Percentiles rank a stretch among this genome's conserved stretches.
Evolutionary conservation across 2,113 vertebrate species (phyloP).

Genomic region (Axis porcinus): DNA sequence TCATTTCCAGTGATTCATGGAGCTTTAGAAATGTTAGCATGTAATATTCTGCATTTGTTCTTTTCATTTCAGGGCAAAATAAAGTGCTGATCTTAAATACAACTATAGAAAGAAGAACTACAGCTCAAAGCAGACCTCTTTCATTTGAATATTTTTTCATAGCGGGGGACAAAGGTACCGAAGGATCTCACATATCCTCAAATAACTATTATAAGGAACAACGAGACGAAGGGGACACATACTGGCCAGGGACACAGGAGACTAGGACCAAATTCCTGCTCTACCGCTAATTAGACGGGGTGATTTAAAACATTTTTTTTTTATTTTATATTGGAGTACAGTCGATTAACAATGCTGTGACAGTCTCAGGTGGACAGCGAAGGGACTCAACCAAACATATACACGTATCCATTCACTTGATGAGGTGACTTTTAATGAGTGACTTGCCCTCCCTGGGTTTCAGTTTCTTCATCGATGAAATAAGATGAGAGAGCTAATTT

Average conservation of each 20-base stretch:
- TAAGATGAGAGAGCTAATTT: background rate
- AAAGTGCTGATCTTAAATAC: constrained; percentile 65
- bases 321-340: background rate
- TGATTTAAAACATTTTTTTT: background rate
- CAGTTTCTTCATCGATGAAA: background rate
- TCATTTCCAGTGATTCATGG: constrained; percentile 67
- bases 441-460: background rate
- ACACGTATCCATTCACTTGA: background rate
- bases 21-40: constrained; percentile 66
- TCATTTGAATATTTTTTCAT: constrained; percentile 32
- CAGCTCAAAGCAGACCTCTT: constrained; percentile 26
- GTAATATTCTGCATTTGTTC: constrained; percentile 66
- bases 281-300: background rate
- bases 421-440: background rate
- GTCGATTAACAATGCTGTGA: background rate
- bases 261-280: background rate
- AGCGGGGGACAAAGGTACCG: background rate
- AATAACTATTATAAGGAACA: background rate
- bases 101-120: constrained; percentile 28
- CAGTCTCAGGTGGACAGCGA: background rate
- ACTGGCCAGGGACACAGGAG: background rate
- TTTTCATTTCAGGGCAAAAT: constrained; percentile 65
- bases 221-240: background rate
- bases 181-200: background rate
- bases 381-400: background rate